Evolutionary conservation across 2,888 invertebrate species (phyloP), one percentile per base, ranked within the genome.

Genomic region (Tenthredo scrophulariae): DNA sequence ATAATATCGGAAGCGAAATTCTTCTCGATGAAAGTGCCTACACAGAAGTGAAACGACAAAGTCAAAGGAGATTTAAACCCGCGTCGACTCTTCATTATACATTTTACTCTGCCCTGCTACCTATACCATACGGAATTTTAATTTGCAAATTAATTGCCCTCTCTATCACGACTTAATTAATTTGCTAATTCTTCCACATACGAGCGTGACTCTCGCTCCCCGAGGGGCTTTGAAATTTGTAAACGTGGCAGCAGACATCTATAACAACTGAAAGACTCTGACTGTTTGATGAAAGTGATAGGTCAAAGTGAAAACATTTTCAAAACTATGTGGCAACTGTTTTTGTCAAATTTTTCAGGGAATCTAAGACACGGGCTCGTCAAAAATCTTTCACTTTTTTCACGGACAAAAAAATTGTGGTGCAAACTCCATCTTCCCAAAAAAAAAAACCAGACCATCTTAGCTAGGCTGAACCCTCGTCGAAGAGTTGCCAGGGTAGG

Each of bases 131-230:
- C 18, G 67, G 33, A 33, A 77, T 29, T 54, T 33, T 50, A 46
- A 18, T 54, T 54, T 15, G 54, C 29, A 77, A 77, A 29, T 77
- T 77, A 77, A 77, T 77, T 77, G 29, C 29, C 77, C 77, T 54
- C 33, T 29, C 50, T 77, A 33, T 54, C 29, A 18, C 33, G 77
- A 54, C 54, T 77, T 54, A 77, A 77, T 77, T 77, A 77, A 77
- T 77, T 77, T 54, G 46, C 54, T 29, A 77, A 54, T 54, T 77
- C 54, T n/a, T 33, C 72, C 18, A 22, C 43, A 43, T 7, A 74
- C 43, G 43, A n/a, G 72, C 72, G 7, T 26, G 43, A 43, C 43
- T 22, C 22, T 74, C n/a, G 43, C 26, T 74, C 43, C 43, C 54
- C n/a, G n/a, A n/a, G 54, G 54, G n/a, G 54, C 54, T 54, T n/a